These are phyloP conservation scores for Pao palembangensis DNA, from an alignment of 2,113 vertebrate genomes.

Conservation along the genomic window DNA sequence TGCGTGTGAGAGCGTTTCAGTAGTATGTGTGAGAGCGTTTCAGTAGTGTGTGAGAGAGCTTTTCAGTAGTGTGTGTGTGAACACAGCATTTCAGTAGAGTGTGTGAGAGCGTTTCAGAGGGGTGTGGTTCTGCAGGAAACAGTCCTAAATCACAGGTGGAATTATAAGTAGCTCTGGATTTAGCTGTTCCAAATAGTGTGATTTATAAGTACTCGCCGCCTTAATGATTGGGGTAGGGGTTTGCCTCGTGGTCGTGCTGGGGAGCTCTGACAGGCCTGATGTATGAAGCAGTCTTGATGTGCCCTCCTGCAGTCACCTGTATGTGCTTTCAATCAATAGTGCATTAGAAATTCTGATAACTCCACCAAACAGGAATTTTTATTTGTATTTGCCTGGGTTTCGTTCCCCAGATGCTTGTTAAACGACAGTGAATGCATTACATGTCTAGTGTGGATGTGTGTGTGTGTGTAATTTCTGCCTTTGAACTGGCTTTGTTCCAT, in stretches of 20 bases:
- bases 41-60: too few relatives aligned
- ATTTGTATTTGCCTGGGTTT: conserved; percentile 8
- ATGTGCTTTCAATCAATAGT: conserved; percentile 78
- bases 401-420: neutral
- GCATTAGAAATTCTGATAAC: conserved; percentile 83
- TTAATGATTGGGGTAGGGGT: conserved; percentile 57
- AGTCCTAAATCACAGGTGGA: conserved; percentile 65
- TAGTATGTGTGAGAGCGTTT: too few relatives aligned
- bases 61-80: too few relatives aligned
- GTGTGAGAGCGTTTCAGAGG: too few relatives aligned
- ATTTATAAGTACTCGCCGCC: conserved; percentile 61
- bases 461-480: conserved; percentile 1
- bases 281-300: conserved; percentile 68
- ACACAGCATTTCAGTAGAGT: too few relatives aligned
- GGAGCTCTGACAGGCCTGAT: conserved; percentile 61
- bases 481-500: conserved; percentile 1
- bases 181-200: conserved; percentile 49
- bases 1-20: too few relatives aligned
- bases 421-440: conserved; percentile 11
- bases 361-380: conserved; percentile 71
- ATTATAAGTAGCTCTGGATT: conserved; percentile 54
- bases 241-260: conserved; percentile 36
- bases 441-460: neutral
- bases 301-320: conserved; percentile 66
- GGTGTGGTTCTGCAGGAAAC: conserved; percentile 52